These are phyloP conservation scores for Myotis davidii DNA, from an alignment of 2,113 vertebrate genomes.

Conservation along the genomic window DNA sequence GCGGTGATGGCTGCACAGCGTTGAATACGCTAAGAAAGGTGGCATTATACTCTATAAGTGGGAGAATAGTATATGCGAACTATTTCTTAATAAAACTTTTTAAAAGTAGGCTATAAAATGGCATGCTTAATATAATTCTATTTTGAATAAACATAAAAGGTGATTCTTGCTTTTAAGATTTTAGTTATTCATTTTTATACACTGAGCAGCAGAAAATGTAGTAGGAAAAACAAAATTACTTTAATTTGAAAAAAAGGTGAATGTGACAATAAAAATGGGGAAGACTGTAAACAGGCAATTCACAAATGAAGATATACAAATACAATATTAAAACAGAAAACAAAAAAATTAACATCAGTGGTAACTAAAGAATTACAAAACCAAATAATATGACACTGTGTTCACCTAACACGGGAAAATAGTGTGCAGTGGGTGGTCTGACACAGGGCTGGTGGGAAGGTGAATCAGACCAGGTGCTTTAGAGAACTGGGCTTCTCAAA, in stretches of 20 bases:
- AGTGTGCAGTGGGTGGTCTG: neutral
- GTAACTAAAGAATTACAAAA: neutral
- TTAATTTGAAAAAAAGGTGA: neutral
- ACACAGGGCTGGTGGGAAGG: neutral
- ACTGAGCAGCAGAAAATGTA: neutral
- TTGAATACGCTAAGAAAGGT: neutral
- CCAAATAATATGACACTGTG: neutral
- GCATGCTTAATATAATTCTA: neutral
- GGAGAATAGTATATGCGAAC: neutral
- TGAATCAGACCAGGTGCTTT: neutral
- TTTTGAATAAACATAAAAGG: neutral
- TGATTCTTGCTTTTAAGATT: neutral
- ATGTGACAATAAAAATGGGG: neutral
- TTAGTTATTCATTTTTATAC: conserved; percentile 1
- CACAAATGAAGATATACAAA: neutral
- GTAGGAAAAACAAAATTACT: neutral
- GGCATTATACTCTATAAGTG: neutral
- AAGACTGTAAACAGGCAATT: neutral
- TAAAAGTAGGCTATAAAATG: neutral
- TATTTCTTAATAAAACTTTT: neutral
- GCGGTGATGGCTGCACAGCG: neutral
- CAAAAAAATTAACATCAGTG: neutral
- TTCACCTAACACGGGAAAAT: neutral
- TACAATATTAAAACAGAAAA: neutral
- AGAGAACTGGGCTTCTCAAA: neutral